Conservation (phyloP, 2,797 vertebrate genomes). For the Coracias cyanogaster region DNA sequence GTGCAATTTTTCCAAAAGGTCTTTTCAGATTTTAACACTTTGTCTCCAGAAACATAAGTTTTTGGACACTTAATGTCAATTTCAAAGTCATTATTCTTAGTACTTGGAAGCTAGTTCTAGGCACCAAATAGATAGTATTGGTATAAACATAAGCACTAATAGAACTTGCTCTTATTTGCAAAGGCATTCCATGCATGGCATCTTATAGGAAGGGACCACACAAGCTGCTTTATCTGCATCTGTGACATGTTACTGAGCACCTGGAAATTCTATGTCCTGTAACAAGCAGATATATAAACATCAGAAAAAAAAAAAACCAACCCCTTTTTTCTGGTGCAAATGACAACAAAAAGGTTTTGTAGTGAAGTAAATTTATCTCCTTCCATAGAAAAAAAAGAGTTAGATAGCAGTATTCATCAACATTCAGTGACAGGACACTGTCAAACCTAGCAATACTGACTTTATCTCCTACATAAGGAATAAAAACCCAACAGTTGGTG, state of each 20-base stretch:
- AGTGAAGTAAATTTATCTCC: not conserved
- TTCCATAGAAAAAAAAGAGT: not conserved
- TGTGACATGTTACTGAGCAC: not conserved
- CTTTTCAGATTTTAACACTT: conserved; percentile 18
- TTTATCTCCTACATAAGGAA: not conserved
- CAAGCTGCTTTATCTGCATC: not conserved
- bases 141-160: not conserved
- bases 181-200: not conserved
- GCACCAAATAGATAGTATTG: not conserved
- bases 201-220: not conserved
- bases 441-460: not conserved
- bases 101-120: not conserved
- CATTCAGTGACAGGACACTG: not conserved
- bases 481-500: not conserved
- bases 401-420: not conserved
- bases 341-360: not conserved
- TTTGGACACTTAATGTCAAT: not conserved
- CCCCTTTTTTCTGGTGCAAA: not conserved
- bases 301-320: not conserved
- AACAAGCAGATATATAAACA: not conserved
- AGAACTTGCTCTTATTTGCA: not conserved
- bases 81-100: not conserved
- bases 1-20: conserved; percentile 9
- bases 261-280: not conserved
- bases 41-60: not conserved